Evolutionary conservation across 1,140 invertebrate species (phyloP), one percentile per base, ranked within the genome.

Genomic region (Aphelenchoides avenae): DNA sequence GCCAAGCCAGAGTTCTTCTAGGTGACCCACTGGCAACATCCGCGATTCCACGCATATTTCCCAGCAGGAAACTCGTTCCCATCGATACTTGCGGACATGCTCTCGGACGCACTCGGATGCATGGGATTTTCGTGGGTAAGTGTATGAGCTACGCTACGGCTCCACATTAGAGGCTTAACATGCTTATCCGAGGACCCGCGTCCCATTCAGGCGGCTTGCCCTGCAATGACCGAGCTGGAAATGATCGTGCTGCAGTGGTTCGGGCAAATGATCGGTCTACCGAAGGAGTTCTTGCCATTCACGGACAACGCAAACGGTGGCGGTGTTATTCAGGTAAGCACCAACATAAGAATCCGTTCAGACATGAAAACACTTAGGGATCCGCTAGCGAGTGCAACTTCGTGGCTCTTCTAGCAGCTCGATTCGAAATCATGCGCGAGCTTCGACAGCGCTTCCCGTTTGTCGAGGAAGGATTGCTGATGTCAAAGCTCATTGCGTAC

Each of bases 1-100:
- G n/a, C n/a, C n/a, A n/a, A n/a, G n/a, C n/a, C n/a, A n/a, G n/a
- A n/a, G n/a, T n/a, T n/a, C n/a, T 77, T 78, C 2, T 75, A 87
- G 86, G 84, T 89, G 41, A 97, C 93, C 0, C 91, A 97, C 78
- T 99, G 94, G 94, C 91, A 97, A 78, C 94, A 98, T 84, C 94
- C 94, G 0, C 81, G 90, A 44, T 98, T 99, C 79, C 93, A 97
- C 78, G 94, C 94, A 0, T 99, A 98, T 77, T 98, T 99, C 77
- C 94, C 94, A 1, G 86, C 92, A 0, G 94, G 93, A 24, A 96
- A 96, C 81, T 93, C 89, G 0, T 98, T 87, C 78, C 92, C 94
- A 1, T 95, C 92, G 0, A 94, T 99, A 52, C 80, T 98, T 15
- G 94, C 89, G n/a, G 92, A 97, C 67, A 94, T 99, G 89, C 78